phyloP scores from a whole-genome alignment of 2,113 vertebrate species.

The Riparia riparia region DNA sequence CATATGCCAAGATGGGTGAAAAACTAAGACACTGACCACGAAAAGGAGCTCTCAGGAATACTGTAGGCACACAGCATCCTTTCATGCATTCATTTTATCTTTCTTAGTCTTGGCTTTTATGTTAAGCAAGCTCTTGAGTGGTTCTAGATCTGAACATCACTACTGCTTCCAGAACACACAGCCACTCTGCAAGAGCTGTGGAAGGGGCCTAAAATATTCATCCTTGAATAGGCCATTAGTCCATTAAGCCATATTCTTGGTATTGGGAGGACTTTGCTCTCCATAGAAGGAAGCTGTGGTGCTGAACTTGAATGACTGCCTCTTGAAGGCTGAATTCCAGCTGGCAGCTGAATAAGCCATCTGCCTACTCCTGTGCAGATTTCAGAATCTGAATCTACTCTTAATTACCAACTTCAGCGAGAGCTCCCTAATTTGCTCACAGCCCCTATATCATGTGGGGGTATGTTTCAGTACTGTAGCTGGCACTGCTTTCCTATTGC shows the following conservation, averaged over 20 bases:
- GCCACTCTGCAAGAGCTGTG: not conserved
- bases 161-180: not conserved
- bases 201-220: slow-evolving; percentile 5
- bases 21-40: not conserved
- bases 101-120: not conserved
- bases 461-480: slow-evolving; percentile 49
- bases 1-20: not conserved
- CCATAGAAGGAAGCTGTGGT: not conserved
- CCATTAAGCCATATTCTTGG: not conserved
- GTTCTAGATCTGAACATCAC: not conserved
- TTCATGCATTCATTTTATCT: not conserved
- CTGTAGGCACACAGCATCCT: not conserved
- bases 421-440: slow-evolving; percentile 56
- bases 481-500: not conserved
- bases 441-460: slow-evolving; percentile 45
- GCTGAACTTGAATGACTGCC: slow-evolving; percentile 27
- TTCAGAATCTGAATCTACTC: slow-evolving; percentile 63
- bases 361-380: slow-evolving; percentile 50
- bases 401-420: slow-evolving; percentile 63
- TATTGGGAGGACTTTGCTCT: not conserved
- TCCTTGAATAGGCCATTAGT: too few species aligned
- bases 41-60: not conserved
- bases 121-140: not conserved
- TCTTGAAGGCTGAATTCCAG: slow-evolving; percentile 48
- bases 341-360: slow-evolving; percentile 53